Percentiles rank a stretch among this genome's conserved stretches.
phyloP scores from a whole-genome alignment of 2,113 vertebrate species.

The Trogon surrucura region DNA sequence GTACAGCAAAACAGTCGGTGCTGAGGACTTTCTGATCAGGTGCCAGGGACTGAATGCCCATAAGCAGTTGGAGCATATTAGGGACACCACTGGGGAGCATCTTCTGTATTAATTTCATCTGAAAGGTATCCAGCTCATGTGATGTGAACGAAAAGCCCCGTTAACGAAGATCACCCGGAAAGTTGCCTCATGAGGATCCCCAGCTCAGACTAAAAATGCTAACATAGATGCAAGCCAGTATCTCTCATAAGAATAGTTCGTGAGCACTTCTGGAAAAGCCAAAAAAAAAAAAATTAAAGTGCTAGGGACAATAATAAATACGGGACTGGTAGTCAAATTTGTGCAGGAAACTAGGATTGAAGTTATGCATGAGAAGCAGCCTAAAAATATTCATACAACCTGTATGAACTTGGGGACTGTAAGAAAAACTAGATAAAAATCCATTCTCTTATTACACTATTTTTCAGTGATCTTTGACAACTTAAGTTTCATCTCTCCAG shows the following conservation, averaged over 20 bases:
- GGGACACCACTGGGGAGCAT: not conserved
- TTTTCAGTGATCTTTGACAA: not conserved
- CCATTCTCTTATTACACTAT: not conserved
- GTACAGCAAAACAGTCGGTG: not conserved
- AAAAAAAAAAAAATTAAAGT: not conserved
- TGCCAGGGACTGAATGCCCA: not conserved
- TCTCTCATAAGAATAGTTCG: not conserved
- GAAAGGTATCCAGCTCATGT: not conserved
- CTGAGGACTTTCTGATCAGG: not conserved
- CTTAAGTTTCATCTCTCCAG: not conserved
- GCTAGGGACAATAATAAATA: not conserved
- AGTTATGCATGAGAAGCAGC: not conserved
- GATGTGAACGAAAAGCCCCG: not conserved
- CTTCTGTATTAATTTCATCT: not conserved
- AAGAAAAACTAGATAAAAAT: not conserved
- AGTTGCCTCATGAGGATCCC: not conserved
- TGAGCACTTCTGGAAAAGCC: not conserved
- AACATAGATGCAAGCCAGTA: not conserved
- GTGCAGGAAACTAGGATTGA: not conserved
- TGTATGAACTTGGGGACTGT: not conserved
- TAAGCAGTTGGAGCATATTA: not conserved
- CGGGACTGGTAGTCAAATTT: not conserved
- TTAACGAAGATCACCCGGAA: not conserved
- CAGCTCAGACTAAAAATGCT: not conserved
- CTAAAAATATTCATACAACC: not conserved